A percentile compares a stretch with the other conserved stretches of the same genome.
These are phyloP conservation scores for Ornithorhynchus anatinus DNA, from an alignment of 2,113 vertebrate genomes.

Conservation along the genomic window DNA sequence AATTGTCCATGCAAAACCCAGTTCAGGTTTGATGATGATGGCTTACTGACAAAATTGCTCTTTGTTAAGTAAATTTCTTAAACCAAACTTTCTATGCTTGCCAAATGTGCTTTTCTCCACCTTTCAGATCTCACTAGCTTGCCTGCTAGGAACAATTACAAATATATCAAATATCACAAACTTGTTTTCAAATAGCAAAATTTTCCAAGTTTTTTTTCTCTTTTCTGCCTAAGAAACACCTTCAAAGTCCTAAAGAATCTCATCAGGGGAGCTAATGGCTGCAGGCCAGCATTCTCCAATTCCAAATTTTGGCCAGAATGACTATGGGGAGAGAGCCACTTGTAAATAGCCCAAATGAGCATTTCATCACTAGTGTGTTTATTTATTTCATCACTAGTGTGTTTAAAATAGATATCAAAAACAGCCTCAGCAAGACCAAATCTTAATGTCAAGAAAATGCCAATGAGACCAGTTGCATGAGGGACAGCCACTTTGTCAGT, in stretches of 20 bases:
- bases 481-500: too few relatives aligned
- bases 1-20: neutral
- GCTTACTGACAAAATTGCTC: neutral
- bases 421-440: too few relatives aligned
- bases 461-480: too few relatives aligned
- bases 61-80: constrained; percentile 2
- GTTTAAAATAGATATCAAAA: too few relatives aligned
- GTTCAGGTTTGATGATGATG: neutral
- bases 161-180: constrained; percentile 28
- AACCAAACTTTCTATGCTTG: constrained; percentile 23
- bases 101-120: constrained; percentile 29
- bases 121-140: constrained; percentile 8
- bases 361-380: neutral
- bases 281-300: neutral
- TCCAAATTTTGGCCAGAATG: too few relatives aligned
- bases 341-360: neutral
- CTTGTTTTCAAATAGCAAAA: constrained; percentile 36
- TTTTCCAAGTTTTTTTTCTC: constrained; percentile 31
- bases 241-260: neutral
- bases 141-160: neutral
- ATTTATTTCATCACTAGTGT: neutral
- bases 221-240: neutral
- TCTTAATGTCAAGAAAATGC: too few relatives aligned
- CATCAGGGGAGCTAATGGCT: neutral
- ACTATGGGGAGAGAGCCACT: too few relatives aligned